Evolutionary conservation across 1,140 invertebrate genomes (phyloP).

Genomic region (Drosophila mayri): DNA sequence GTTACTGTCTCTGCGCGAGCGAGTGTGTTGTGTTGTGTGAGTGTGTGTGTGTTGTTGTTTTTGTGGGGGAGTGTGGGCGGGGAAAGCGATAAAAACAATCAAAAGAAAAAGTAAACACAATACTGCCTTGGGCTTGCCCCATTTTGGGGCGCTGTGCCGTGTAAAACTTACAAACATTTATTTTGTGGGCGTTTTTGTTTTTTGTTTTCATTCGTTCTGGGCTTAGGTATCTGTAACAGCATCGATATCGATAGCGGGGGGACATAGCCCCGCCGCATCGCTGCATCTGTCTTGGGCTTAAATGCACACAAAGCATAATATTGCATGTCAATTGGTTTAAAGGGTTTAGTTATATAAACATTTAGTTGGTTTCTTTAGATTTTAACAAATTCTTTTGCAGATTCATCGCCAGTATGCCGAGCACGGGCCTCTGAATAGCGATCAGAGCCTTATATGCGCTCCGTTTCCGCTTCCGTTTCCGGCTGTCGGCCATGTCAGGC

Average conservation of each 20-base stretch:
- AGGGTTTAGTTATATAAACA: slow-evolving; percentile 73
- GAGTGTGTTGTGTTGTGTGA: slow-evolving; percentile 29
- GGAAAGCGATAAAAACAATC: slow-evolving; percentile 65
- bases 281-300: slow-evolving; percentile 44
- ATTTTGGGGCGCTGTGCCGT: slow-evolving; percentile 67
- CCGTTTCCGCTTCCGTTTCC: slow-evolving; percentile 9
- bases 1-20: slow-evolving; percentile 22
- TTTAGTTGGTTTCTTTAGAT: slow-evolving; percentile 61
- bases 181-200: slow-evolving; percentile 58
- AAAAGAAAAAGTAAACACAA: slow-evolving; percentile 68
- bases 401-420: slow-evolving; percentile 16
- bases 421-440: slow-evolving; percentile 12
- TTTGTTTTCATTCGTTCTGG: slow-evolving; percentile 35
- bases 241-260: slow-evolving; percentile 46
- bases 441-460: slow-evolving; percentile 9
- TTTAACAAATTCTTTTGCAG: slow-evolving; percentile 69
- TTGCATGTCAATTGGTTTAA: slow-evolving; percentile 68
- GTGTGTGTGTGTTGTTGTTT: slow-evolving; percentile 10
- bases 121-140: slow-evolving; percentile 76
- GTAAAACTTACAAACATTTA: slow-evolving; percentile 78
- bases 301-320: slow-evolving; percentile 82
- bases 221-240: slow-evolving; percentile 41
- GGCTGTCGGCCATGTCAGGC: slow-evolving; percentile 3
- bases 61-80: slow-evolving; percentile 30
- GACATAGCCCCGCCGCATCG: slow-evolving; percentile 43